Base-by-base conservation (phyloP, 2,888 invertebrate genomes). In the Tortricodes alternella region DNA sequence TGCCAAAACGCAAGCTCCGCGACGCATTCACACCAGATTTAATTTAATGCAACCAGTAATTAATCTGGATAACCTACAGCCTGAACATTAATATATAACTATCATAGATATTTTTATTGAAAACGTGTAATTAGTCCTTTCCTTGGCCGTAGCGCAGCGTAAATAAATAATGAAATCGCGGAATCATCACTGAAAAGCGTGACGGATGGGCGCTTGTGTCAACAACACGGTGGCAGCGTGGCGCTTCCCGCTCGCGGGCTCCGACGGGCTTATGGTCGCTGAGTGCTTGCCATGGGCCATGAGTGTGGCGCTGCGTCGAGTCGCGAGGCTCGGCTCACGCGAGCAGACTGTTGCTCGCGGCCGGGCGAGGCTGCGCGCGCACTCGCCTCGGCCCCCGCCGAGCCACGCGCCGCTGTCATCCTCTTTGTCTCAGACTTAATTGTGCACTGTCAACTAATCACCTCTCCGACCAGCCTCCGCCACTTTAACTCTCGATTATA, bases 311-410 rank as follows among this genome's bases (percentile, higher is more conserved):
- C 69, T 70, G 68, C 68, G 65, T 73, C 76, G 75, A 74, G 73
- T 76, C 73, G 83, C 78, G 75, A 74, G 73, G 77, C 75, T 62
- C 29, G 85, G 85, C 83, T 78, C 83, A 83, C 88, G 81, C 82
- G 83, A 83, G 80, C 88, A 88, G 86, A 89, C 89, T 89, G 89
- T 89, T 89, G 89, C 89, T 85, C 74, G 67, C 74, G 79, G 79
- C 85, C 85, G 79, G 85, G 83, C 71, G 71, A 63, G 73, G 67
- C 56, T 83, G 85, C 83, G 84, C 74, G 87, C 89, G 88, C 88
- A 84, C 4, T 19, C 24, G 16, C 61, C 46, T 19, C 50, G 62
- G 62, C 67, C 70, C 66, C 64, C 66, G 62, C 63, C 67, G 68
- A 64, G 56, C 61, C 62, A 58, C 71, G 73, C 75, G 70, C 71